Evolutionary conservation across 2,888 invertebrate species (phyloP).

Genomic region (Pocota personata): DNA sequence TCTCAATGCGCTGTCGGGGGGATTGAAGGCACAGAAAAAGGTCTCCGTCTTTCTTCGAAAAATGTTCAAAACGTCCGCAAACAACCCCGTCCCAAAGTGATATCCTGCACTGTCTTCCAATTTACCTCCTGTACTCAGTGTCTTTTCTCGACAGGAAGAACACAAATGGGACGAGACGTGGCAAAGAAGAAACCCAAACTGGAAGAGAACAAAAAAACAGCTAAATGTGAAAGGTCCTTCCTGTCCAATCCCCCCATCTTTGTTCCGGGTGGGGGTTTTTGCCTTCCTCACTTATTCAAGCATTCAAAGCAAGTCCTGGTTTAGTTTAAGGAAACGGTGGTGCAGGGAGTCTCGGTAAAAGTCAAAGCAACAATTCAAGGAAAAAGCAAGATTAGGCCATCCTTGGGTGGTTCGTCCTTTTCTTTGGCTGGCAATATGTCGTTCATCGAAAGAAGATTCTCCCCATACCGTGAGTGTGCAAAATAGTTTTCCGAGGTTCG

Average conservation of each 20-base stretch:
- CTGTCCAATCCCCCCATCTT: background rate
- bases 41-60: conserved; percentile 68
- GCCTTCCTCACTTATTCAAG: conserved; percentile 51
- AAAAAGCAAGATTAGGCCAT: conserved; percentile 51
- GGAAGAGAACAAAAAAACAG: conserved; percentile 25
- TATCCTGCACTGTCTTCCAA: conserved; percentile 27
- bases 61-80: conserved; percentile 69
- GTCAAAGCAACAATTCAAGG: conserved; percentile 29
- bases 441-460: conserved; percentile 54
- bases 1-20: background rate
- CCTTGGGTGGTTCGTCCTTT: conserved; percentile 10
- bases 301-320: conserved; percentile 36
- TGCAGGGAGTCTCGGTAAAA: conserved; percentile 32
- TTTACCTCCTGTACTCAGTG: background rate
- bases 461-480: background rate
- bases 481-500: conserved; percentile 61
- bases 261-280: conserved; percentile 21
- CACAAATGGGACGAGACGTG: conserved; percentile 36
- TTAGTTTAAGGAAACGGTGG: conserved; percentile 24
- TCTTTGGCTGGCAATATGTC: conserved; percentile 57
- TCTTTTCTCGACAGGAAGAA: conserved; percentile 32
- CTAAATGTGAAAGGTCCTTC: conserved; percentile 51
- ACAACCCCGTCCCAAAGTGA: conserved; percentile 43
- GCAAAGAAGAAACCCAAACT: conserved; percentile 23
- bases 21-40: conserved; percentile 40